A percentile compares a stretch with the other conserved stretches of the same genome.
Evolutionary conservation across 2,113 vertebrate genomes (phyloP).

Genomic region (Micronycteris hirsuta): DNA sequence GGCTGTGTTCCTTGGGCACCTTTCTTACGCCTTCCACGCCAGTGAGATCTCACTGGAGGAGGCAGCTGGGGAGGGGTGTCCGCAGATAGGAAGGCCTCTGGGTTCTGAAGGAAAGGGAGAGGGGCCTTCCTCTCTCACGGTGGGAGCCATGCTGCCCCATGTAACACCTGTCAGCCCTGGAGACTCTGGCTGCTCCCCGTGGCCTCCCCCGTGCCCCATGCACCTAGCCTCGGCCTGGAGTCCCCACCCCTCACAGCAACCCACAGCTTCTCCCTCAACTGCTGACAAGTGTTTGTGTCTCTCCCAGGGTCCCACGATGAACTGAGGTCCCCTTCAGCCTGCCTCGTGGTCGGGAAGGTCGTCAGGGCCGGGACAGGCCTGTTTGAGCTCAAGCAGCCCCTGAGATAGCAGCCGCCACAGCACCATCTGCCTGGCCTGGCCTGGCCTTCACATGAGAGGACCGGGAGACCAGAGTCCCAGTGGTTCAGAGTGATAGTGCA

Average conservation of each 20-base stretch:
- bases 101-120: not conserved
- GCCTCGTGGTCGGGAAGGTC: constrained; percentile 94
- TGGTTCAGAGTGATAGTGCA: not conserved
- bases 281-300: not conserved
- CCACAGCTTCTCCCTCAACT: not conserved
- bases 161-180: rapidly evolving
- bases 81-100: not conserved
- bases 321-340: constrained; percentile 93
- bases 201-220: not conserved
- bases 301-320: constrained; percentile 87
- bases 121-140: not conserved
- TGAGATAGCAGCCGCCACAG: constrained; percentile 75
- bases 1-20: not conserved
- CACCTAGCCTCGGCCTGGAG: not conserved
- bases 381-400: constrained; percentile 96
- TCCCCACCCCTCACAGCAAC: not conserved
- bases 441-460: not conserved
- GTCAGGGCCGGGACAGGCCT: constrained; percentile 96
- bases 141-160: rapidly evolving
- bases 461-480: not conserved
- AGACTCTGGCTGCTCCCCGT: not conserved
- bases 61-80: not conserved
- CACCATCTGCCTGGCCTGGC: not conserved
- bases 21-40: rapidly evolving
- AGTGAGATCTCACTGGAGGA: too few relatives aligned